Evolutionary conservation across 2,888 invertebrate genomes (phyloP).

Genomic region (Acanthosepion pharaonis): DNA sequence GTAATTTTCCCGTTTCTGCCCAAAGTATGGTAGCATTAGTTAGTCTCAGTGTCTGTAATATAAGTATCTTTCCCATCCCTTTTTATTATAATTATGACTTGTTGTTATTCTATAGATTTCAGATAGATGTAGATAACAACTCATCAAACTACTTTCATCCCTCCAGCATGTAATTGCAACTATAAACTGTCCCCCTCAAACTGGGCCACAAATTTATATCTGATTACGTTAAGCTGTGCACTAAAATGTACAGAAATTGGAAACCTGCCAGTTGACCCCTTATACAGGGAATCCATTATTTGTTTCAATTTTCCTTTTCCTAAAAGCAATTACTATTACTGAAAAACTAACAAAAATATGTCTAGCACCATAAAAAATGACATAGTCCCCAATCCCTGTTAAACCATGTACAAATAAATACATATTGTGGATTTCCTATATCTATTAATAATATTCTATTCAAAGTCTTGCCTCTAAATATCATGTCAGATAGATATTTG

Average conservation of each 20-base stretch:
- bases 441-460: slow-evolving; percentile 35
- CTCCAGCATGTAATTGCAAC: slow-evolving; percentile 35
- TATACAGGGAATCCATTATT: slow-evolving; percentile 39
- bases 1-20: not conserved
- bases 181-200: slow-evolving; percentile 36
- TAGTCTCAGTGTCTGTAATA: not conserved
- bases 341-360: not conserved
- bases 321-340: slow-evolving; percentile 6
- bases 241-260: slow-evolving; percentile 45
- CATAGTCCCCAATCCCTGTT: not conserved
- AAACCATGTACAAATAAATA: slow-evolving; percentile 36
- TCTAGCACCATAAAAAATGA: not conserved
- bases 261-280: slow-evolving; percentile 43
- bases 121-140: slow-evolving; percentile 23
- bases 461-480: not conserved
- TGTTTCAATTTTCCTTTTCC: not conserved
- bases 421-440: not conserved
- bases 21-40: not conserved
- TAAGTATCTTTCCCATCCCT: not conserved
- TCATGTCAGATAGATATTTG: slow-evolving; percentile 40
- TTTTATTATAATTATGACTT: not conserved
- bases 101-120: not conserved
- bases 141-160: slow-evolving; percentile 33
- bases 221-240: slow-evolving; percentile 38
- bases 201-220: slow-evolving; percentile 41